Evolutionary conservation across 2,888 invertebrate species (phyloP), one percentile per base, ranked within the genome.

Genomic region (Heliconius erato): DNA sequence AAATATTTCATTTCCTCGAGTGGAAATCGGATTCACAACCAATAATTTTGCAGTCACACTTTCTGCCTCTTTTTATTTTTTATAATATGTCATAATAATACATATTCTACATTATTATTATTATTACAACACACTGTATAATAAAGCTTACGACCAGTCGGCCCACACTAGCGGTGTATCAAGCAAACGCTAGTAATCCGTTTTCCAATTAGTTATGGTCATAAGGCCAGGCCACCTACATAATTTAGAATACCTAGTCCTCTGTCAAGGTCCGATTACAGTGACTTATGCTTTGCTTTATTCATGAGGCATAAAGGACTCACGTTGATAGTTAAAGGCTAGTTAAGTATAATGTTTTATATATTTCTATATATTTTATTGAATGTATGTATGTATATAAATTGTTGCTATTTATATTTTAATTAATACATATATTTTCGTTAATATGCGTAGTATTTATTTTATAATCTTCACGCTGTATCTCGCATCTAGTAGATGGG

Each of bases 171-270:
- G 83, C 85, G 87, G 87, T 82, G 83, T 84, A 87, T 88, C 87
- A 87, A 87, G 84, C 79, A 82, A 85, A 85, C 83, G 85, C 84
- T 79, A 81, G 85, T 86, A 87, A 88, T 87, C 85, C 84, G 87
- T 86, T 87, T 87, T 85, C 86, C 88, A 87, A 89, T 89, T 87
- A 87, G 87, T 84, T 86, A 87, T 86, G 87, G 87, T 84, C 87
- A 85, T 87, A 85, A 86, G 86, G 86, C 85, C 85, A 86, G 84
- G 82, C 86, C 86, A 86, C 87, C 87, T 87, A 87, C 87, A 85
- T 86, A 83, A 85, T 85, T 84, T 86, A 85, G 83, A 84, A 86
- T 86, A 85, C 85, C 85, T 85, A 86, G 85, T 84, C 82, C 84
- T 86, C 87, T 86, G 86, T 85, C 87, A 88, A 87, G 87, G 88